These are phyloP conservation scores for Argentina silus DNA, from an alignment of 2,797 vertebrate genomes.

Conservation along the genomic window DNA sequence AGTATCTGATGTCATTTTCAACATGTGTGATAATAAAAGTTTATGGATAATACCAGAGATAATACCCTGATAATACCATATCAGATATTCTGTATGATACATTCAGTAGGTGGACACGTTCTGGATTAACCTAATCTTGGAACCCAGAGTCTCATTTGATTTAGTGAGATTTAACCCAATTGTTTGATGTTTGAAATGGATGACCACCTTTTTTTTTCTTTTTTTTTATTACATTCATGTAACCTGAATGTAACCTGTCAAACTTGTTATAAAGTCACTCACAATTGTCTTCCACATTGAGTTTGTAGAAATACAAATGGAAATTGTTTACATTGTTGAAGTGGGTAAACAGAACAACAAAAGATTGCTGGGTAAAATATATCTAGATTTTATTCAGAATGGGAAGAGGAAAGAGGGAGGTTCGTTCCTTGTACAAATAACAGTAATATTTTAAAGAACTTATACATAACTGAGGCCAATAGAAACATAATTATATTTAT, in stretches of 20 bases:
- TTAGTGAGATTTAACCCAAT: too few relatives aligned
- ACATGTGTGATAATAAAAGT: not conserved
- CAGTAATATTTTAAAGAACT: not conserved
- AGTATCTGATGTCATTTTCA: conserved; percentile 54
- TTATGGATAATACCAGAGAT: too few relatives aligned
- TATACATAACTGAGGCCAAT: not conserved
- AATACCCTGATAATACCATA: too few relatives aligned
- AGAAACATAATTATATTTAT: not conserved
- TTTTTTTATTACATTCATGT: too few relatives aligned
- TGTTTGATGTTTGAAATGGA: too few relatives aligned
- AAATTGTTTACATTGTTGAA: not conserved
- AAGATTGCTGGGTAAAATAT: not conserved
- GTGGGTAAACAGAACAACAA: not conserved
- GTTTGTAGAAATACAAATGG: not conserved
- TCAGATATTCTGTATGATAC: too few relatives aligned
- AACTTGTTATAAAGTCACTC: not conserved
- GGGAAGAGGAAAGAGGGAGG: not conserved
- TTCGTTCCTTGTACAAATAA: not conserved
- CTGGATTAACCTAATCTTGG: too few relatives aligned
- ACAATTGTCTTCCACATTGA: not conserved
- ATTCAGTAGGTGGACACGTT: too few relatives aligned
- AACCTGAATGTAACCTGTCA: not conserved
- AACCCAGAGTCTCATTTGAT: too few relatives aligned
- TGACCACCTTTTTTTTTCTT: too few relatives aligned
- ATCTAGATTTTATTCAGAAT: not conserved